These are phyloP conservation scores for Mellivora capensis DNA, from an alignment of 2,113 vertebrate species.

Conservation along the genomic window DNA sequence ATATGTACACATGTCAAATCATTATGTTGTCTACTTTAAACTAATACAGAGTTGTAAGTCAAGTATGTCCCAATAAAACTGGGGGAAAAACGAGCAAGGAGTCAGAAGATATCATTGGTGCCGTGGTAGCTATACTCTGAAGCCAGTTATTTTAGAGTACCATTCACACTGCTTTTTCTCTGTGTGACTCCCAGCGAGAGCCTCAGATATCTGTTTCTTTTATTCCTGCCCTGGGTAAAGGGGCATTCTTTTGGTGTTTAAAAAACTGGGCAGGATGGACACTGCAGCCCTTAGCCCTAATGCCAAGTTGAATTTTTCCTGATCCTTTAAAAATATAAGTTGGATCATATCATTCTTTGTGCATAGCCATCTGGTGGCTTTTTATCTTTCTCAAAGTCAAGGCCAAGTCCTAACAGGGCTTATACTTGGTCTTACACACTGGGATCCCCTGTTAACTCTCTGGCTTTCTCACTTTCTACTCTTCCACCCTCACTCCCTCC, in stretches of 20 bases:
- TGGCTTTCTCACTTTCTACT: neutral
- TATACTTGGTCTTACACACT: neutral
- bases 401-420: neutral
- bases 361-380: neutral
- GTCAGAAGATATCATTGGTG: accelerated
- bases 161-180: neutral
- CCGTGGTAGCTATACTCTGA: neutral
- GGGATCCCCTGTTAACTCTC: neutral
- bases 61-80: neutral
- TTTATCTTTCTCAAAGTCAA: neutral
- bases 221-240: neutral
- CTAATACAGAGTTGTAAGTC: neutral
- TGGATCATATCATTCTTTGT: neutral
- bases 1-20: neutral
- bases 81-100: neutral
- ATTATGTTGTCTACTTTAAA: neutral
- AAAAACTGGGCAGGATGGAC: neutral
- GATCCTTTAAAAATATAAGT: neutral
- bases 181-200: neutral
- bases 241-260: neutral
- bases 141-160: neutral
- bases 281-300: neutral
- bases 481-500: accelerated
- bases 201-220: neutral
- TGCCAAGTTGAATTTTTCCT: neutral